Percentiles rank a stretch among this genome's conserved stretches.
Evolutionary conservation across 2,797 vertebrate species (phyloP).

Genomic region (Telmatherina bonti): DNA sequence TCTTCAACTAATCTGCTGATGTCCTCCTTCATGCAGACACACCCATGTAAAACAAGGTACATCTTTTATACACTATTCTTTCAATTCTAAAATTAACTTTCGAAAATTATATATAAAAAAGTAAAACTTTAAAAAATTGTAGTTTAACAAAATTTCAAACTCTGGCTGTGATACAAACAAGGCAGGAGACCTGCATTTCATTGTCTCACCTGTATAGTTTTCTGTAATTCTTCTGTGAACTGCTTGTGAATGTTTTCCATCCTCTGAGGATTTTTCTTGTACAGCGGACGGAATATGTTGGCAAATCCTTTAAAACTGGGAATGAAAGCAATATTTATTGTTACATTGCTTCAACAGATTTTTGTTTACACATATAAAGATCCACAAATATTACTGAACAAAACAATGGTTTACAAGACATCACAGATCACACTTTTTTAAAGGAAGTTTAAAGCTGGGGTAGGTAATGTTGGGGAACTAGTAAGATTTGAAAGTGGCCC

Average conservation of each 20-base stretch:
- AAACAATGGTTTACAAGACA: neutral
- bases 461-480: too few relatives aligned
- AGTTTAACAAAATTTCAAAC: too few relatives aligned
- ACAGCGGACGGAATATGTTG: slow-evolving; percentile 84
- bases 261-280: slow-evolving; percentile 86
- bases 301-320: slow-evolving; percentile 90
- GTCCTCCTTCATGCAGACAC: slow-evolving; percentile 83
- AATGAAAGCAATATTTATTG: slow-evolving; percentile 1
- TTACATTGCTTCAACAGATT: neutral
- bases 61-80: too few relatives aligned
- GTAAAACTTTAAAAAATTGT: too few relatives aligned
- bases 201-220: slow-evolving; percentile 82
- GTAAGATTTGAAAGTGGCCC: too few relatives aligned
- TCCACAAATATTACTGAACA: neutral
- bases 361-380: neutral
- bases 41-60: too few relatives aligned
- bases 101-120: too few relatives aligned
- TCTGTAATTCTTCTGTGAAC: slow-evolving; percentile 86
- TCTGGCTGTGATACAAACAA: too few relatives aligned
- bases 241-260: slow-evolving; percentile 88
- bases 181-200: too few relatives aligned
- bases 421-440: neutral
- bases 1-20: slow-evolving; percentile 88
- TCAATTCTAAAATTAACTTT: too few relatives aligned
- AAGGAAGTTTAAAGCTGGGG: too few relatives aligned